phyloP scores from a whole-genome alignment of 2,113 vertebrate species.

The Microcebus jonahi region DNA sequence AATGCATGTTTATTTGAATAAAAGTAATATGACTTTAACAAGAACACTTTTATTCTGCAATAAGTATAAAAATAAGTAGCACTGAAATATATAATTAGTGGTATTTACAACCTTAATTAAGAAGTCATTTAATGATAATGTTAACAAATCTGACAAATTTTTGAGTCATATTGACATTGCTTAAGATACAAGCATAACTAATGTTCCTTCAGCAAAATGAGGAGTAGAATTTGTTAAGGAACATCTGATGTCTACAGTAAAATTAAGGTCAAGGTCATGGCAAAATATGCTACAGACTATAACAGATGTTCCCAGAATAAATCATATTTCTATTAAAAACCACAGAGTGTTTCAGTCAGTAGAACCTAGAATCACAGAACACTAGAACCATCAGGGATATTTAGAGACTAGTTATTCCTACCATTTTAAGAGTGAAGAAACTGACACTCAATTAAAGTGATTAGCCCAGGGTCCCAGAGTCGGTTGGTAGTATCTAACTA shows the following conservation, averaged over 20 bases:
- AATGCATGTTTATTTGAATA: constrained; percentile 23
- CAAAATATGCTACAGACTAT: constrained; percentile 34
- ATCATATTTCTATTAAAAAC: constrained; percentile 66
- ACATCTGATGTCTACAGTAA: constrained; percentile 17
- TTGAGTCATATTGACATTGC: constrained; percentile 34
- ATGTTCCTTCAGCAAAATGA: constrained; percentile 23
- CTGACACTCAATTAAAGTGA: neutral
- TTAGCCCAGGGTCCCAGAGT: neutral
- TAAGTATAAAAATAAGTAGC: constrained; percentile 57
- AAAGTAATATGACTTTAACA: constrained; percentile 22
- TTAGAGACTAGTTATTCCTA: neutral
- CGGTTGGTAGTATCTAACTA: neutral
- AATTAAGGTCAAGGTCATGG: constrained; percentile 61
- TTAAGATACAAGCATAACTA: constrained; percentile 25
- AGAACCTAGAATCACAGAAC: constrained; percentile 16
- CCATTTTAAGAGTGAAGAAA: neutral
- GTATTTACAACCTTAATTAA: constrained; percentile 57
- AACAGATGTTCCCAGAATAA: constrained; percentile 56
- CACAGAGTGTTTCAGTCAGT: neutral
- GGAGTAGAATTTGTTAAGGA: neutral
- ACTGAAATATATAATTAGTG: constrained; percentile 18
- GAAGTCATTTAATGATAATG: constrained; percentile 46
- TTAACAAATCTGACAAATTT: constrained; percentile 42
- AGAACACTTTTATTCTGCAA: constrained; percentile 50
- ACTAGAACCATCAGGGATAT: neutral